A percentile compares a stretch with the other conserved stretches of the same genome.
Evolutionary conservation across 2,888 invertebrate species (phyloP).

Genomic region (Pristionchus japonicus): DNA sequence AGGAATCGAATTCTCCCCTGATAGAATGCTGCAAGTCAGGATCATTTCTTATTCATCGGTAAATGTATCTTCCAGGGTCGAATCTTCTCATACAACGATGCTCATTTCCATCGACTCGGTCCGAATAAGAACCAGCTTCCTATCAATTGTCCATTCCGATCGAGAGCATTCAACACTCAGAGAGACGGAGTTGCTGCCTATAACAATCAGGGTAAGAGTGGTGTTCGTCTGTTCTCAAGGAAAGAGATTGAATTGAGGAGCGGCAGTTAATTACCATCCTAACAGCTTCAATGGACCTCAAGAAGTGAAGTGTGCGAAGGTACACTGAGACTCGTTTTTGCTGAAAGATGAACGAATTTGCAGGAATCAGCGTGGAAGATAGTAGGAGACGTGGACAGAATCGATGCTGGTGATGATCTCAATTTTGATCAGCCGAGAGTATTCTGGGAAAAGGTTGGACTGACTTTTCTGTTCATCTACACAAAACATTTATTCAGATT

Average conservation of each 20-base stretch:
- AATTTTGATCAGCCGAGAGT: conserved; percentile 88
- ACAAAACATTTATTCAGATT: not conserved
- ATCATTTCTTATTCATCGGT: too few species aligned
- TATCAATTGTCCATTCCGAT: conserved; percentile 90
- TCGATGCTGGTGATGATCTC: conserved; percentile 86
- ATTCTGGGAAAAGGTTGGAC: conserved; percentile 89
- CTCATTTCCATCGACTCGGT: conserved; percentile 91
- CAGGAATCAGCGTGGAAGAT: conserved; percentile 79
- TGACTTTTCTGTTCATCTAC: too few species aligned
- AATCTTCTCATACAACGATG: conserved; percentile 84
- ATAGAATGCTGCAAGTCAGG: conserved; percentile 74
- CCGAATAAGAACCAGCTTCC: conserved; percentile 90
- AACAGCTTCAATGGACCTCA: conserved; percentile 92
- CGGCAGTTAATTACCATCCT: conserved; percentile 94
- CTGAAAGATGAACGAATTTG: too few species aligned
- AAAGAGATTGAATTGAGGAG: too few species aligned
- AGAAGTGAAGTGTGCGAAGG: conserved; percentile 76
- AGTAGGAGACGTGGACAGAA: conserved; percentile 86
- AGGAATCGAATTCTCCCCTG: conserved; percentile 75
- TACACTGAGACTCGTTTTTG: not conserved
- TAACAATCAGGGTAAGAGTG: conserved; percentile 91
- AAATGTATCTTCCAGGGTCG: conserved; percentile 74
- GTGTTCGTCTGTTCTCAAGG: conserved; percentile 85
- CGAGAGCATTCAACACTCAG: too few species aligned
- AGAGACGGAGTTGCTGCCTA: too few species aligned